phyloP scores from a whole-genome alignment of 2,888 invertebrate species.

The Agelastica alni region DNA sequence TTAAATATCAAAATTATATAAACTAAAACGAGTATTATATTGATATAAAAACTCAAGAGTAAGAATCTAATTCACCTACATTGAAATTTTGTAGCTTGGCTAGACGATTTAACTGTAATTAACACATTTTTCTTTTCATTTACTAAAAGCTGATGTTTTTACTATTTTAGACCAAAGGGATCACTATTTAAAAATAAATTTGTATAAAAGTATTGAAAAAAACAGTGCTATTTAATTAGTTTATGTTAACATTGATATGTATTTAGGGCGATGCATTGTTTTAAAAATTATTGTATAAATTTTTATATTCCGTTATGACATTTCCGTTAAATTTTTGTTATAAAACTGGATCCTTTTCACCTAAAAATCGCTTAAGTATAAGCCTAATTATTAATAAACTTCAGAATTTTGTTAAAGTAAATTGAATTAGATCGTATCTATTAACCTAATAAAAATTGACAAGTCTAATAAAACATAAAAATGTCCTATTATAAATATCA shows the following conservation, averaged over 20 bases:
- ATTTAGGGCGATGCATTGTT: no score
- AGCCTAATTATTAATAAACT: conserved; percentile 14
- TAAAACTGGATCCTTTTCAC: conserved; percentile 10
- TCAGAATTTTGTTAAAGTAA: conserved; percentile 4
- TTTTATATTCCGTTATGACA: no score
- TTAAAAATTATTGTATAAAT: no score
- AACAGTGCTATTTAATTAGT: background rate
- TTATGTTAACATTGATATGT: conserved; percentile 7
- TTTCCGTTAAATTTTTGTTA: no score
- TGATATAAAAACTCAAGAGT: conserved; percentile 3
- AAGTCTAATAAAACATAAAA: background rate
- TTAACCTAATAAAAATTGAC: background rate
- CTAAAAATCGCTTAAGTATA: conserved; percentile 7
- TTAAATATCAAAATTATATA: conserved; percentile 1
- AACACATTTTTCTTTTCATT: background rate
- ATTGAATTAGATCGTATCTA: conserved; percentile 9
- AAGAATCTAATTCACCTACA: conserved; percentile 11
- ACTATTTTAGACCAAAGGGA: conserved; percentile 19
- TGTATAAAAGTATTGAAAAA: conserved; percentile 2
- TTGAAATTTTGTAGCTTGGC: conserved; percentile 14
- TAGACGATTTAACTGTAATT: conserved; percentile 5
- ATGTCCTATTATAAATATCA: conserved; percentile 19
- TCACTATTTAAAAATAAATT: background rate
- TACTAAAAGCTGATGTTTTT: background rate
- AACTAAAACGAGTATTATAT: conserved; percentile 16